Conservation (phyloP, 2,888 invertebrate genomes). For the Drosophila incognita region DNA sequence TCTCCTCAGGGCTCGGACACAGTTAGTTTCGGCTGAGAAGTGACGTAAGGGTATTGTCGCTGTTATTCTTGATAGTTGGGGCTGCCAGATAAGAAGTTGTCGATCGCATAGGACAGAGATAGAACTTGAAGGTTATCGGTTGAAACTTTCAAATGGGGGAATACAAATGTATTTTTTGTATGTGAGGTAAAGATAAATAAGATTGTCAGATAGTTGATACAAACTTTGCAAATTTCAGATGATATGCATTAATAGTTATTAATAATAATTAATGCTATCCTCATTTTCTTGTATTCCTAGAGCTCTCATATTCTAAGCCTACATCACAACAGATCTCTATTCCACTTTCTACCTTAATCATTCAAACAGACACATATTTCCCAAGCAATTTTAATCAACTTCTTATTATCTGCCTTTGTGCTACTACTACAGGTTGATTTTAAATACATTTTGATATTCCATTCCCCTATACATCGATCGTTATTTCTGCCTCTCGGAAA, state of each 20-base stretch:
- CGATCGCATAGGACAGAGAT: conserved; percentile 32
- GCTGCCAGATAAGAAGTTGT: conserved; percentile 30
- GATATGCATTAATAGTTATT: background rate
- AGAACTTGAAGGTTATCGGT: conserved; percentile 37
- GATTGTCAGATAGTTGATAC: background rate
- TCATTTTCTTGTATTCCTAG: background rate
- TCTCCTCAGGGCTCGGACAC: conserved; percentile 27
- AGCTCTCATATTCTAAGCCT: background rate
- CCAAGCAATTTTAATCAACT: conserved; percentile 22
- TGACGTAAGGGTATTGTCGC: conserved; percentile 34
- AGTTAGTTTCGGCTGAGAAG: conserved; percentile 4
- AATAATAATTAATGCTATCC: background rate
- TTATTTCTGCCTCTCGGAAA: conserved; percentile 7
- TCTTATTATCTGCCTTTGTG: conserved; percentile 49
- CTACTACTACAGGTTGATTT: conserved; percentile 57
- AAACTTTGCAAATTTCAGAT: background rate
- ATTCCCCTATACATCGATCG: conserved; percentile 11
- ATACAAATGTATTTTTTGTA: background rate
- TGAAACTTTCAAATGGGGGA: conserved; percentile 9
- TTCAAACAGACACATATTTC: background rate
- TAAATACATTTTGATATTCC: conserved; percentile 1
- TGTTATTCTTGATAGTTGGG: conserved; percentile 7
- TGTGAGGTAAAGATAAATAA: background rate
- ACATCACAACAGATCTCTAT: background rate
- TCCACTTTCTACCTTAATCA: conserved; percentile 4